Evolutionary conservation across 2,113 vertebrate genomes (phyloP).

Genomic region (Nyctibius bracteatus): DNA sequence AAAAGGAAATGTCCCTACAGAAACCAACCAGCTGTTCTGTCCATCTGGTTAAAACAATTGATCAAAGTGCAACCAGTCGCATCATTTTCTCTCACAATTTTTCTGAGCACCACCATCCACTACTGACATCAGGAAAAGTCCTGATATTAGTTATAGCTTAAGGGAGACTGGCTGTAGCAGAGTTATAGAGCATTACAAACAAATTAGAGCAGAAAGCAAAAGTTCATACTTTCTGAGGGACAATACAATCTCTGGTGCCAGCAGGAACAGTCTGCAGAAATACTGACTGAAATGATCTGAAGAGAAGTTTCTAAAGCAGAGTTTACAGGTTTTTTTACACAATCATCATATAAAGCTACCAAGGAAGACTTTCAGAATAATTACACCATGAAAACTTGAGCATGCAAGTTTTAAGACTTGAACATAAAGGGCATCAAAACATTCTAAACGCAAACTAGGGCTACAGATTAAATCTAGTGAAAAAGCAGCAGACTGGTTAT

Average conservation of each 20-base stretch:
- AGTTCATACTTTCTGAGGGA: not conserved
- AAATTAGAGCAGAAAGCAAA: not conserved
- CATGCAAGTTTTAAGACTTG: not conserved
- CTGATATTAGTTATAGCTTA: not conserved
- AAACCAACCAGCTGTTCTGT: not conserved
- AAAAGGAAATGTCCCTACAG: not conserved
- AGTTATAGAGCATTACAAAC: not conserved
- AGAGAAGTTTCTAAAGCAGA: not conserved
- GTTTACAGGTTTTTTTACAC: conserved; percentile 16
- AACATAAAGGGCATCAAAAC: conserved; percentile 36
- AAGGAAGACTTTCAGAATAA: not conserved
- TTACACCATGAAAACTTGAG: conserved; percentile 15
- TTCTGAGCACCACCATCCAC: not conserved
- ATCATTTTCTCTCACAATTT: not conserved
- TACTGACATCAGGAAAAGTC: not conserved
- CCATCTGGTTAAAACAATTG: not conserved
- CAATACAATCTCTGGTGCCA: not conserved
- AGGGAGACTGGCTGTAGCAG: not conserved
- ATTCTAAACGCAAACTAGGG: conserved; percentile 3
- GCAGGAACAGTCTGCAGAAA: not conserved
- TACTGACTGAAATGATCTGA: not conserved
- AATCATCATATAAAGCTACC: not conserved
- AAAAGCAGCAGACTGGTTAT: not conserved
- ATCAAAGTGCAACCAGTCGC: not conserved
- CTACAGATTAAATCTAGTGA: conserved; percentile 13